Conservation (phyloP, 1,140 invertebrate species). For the Archivesica marissinica region DNA sequence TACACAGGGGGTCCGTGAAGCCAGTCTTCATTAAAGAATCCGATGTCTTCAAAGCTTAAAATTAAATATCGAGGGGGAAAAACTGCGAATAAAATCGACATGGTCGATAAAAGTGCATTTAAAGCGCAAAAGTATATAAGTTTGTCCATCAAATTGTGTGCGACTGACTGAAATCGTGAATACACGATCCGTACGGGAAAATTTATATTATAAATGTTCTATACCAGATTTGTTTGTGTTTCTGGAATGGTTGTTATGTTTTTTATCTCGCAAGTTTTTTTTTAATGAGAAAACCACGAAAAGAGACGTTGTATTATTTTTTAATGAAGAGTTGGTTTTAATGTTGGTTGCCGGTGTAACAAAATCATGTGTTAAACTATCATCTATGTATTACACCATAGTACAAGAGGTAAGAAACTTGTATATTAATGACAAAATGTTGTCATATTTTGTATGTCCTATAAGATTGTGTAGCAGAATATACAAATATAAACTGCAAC, state of each 20-base stretch:
- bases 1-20: constrained; percentile 2
- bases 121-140: not conserved
- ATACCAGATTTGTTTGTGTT: not conserved
- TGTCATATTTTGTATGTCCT: constrained; percentile 48
- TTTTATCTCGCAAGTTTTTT: not conserved
- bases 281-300: not conserved
- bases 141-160: not conserved
- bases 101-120: not conserved
- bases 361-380: constrained; percentile 21
- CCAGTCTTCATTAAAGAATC: not conserved
- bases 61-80: too few relatives aligned
- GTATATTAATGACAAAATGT: constrained; percentile 23
- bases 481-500: constrained; percentile 25
- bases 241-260: not conserved
- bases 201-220: not conserved
- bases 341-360: not conserved
- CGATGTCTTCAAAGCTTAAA: too few relatives aligned
- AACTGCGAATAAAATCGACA: too few relatives aligned
- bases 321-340: not conserved
- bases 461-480: constrained; percentile 32
- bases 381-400: not conserved
- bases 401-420: constrained; percentile 32
- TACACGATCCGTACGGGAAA: not conserved
- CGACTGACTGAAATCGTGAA: not conserved
- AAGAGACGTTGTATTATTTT: not conserved